A percentile compares a stretch with the other conserved stretches of the same genome.
These are phyloP conservation scores for Coremacera marginata DNA, from an alignment of 2,888 invertebrate species.

Conservation along the genomic window DNA sequence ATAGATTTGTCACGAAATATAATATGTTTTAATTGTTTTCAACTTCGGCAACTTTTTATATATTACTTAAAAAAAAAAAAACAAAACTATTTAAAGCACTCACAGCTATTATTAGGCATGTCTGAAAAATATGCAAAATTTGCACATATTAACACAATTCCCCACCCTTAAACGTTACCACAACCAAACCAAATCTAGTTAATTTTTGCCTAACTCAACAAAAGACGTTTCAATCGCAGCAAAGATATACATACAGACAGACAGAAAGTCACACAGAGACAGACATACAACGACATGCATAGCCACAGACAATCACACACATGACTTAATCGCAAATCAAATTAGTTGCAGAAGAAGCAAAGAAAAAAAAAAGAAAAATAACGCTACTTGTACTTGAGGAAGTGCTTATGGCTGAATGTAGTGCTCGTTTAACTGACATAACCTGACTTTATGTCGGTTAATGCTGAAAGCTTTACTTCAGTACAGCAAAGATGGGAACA, in stretches of 20 bases:
- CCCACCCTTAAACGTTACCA: too few species aligned
- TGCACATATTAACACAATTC: too few species aligned
- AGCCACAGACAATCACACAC: slow-evolving; percentile 40
- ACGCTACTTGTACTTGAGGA: not conserved
- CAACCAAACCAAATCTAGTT: too few species aligned
- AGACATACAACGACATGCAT: not conserved
- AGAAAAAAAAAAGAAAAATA: not conserved
- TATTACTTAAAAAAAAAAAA: too few species aligned
- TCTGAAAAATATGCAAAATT: too few species aligned
- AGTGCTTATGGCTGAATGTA: not conserved
- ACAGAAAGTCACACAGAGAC: not conserved
- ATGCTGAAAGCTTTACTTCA: not conserved
- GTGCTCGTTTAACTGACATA: not conserved
- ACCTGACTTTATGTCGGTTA: too few species aligned
- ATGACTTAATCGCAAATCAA: slow-evolving; percentile 42
- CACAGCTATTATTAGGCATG: too few species aligned
- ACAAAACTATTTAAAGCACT: too few species aligned
- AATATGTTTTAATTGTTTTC: too few species aligned
- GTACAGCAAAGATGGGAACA: not conserved
- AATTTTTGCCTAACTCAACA: not conserved
- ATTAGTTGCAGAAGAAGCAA: not conserved
- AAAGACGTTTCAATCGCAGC: not conserved
- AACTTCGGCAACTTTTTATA: too few species aligned
- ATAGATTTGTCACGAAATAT: too few species aligned
- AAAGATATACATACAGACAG: not conserved